A percentile compares a stretch with the other conserved stretches of the same genome.
These are phyloP conservation scores for Xenopus laevis DNA, from an alignment of 2,113 vertebrate species.

Conservation along the genomic window DNA sequence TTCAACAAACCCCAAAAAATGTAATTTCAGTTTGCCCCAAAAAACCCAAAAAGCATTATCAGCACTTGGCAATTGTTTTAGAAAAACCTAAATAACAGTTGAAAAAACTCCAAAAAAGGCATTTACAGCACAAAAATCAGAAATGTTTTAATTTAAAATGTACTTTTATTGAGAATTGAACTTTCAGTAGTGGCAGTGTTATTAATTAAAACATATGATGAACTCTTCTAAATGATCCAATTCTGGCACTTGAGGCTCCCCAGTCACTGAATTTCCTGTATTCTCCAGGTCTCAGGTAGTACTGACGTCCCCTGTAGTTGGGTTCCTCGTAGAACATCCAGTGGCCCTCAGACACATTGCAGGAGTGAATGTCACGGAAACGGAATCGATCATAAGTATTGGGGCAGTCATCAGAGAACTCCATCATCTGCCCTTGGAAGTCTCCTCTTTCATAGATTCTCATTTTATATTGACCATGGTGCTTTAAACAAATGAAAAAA, in stretches of 20 bases:
- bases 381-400: conserved; percentile 80
- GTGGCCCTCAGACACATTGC: conserved; percentile 80
- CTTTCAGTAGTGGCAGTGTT: too few species aligned
- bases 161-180: too few species aligned
- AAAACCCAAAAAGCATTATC: too few species aligned
- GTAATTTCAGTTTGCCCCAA: too few species aligned
- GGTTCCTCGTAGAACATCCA: conserved; percentile 92
- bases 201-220: neutral
- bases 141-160: too few species aligned
- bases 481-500: conserved; percentile 4
- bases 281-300: conserved; percentile 86
- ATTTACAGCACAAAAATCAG: too few species aligned
- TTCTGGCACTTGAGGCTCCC: conserved; percentile 71
- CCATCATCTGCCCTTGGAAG: conserved; percentile 81
- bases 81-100: too few species aligned
- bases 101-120: too few species aligned
- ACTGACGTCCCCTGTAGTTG: conserved; percentile 86
- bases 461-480: conserved; percentile 73
- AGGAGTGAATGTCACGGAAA: conserved; percentile 82
- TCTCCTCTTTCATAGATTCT: conserved; percentile 88
- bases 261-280: conserved; percentile 85
- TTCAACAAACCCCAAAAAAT: too few species aligned
- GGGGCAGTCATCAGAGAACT: conserved; percentile 84
- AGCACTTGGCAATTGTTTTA: too few species aligned
- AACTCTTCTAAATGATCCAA: conserved; percentile 83